Evolutionary conservation across 2,797 vertebrate species (phyloP).

Genomic region (Gallinago stenura): DNA sequence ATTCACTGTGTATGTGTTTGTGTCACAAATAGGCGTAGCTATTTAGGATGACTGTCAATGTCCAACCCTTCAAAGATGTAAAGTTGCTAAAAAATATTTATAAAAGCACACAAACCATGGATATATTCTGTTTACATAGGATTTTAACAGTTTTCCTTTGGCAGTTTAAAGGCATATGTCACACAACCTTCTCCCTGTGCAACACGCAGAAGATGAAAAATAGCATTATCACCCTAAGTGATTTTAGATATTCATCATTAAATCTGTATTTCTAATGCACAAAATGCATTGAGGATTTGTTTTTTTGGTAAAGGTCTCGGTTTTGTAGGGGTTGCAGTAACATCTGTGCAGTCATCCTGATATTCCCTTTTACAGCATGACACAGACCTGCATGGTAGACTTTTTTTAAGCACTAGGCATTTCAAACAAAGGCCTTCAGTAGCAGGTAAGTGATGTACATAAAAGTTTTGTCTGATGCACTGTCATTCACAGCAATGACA

Average conservation of each 20-base stretch:
- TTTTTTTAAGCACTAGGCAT: background rate
- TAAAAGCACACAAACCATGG: background rate
- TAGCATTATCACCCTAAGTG: background rate
- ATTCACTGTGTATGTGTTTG: background rate
- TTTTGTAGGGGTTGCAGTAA: slow-evolving; percentile 4
- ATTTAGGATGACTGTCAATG: background rate
- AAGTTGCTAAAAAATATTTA: background rate
- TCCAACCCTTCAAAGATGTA: background rate
- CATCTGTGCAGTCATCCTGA: slow-evolving; percentile 6
- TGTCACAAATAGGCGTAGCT: background rate
- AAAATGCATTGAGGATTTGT: background rate
- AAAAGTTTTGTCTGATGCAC: slow-evolving; percentile 22
- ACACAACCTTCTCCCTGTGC: background rate
- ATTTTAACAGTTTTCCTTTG: background rate
- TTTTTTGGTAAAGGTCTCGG: background rate
- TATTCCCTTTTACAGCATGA: background rate
- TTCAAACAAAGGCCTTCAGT: background rate
- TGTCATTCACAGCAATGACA: background rate
- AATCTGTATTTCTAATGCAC: background rate
- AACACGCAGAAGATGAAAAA: slow-evolving; percentile 23
- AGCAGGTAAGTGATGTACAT: background rate
- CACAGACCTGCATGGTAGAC: background rate
- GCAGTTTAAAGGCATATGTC: background rate
- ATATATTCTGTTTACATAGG: background rate
- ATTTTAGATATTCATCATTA: slow-evolving; percentile 31